These are phyloP conservation scores for Parnassius orleans DNA, from an alignment of 2,888 invertebrate species.

Conservation along the genomic window DNA sequence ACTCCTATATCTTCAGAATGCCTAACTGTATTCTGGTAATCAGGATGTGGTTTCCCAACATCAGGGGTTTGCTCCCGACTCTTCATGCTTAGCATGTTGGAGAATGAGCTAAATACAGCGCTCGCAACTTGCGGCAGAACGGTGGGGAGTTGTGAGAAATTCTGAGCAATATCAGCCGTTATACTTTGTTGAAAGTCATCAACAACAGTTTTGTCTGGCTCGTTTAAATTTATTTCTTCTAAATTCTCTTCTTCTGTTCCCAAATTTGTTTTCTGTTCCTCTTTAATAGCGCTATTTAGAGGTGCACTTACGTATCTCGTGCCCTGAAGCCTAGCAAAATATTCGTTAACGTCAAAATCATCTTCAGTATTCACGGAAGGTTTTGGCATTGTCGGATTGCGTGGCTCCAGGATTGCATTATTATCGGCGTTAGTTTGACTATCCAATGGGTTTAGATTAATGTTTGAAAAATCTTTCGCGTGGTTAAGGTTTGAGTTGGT, in stretches of 20 bases:
- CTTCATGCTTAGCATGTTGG: conserved; percentile 72
- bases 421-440: conserved; percentile 34
- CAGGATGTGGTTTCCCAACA: conserved; percentile 35
- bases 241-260: conserved; percentile 64
- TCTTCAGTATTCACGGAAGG: conserved; percentile 56
- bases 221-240: conserved; percentile 68
- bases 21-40: conserved; percentile 37
- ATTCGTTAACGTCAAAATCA: conserved; percentile 75
- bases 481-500: conserved; percentile 36
- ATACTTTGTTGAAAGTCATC: conserved; percentile 57
- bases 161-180: conserved; percentile 75
- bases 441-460: conserved; percentile 32
- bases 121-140: conserved; percentile 82
- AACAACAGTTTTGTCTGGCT: conserved; percentile 44
- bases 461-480: conserved; percentile 23
- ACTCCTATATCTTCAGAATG: conserved; percentile 35
- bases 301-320: conserved; percentile 72
- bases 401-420: conserved; percentile 32
- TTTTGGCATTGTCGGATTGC: conserved; percentile 43
- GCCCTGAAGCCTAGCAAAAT: conserved; percentile 71
- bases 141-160: conserved; percentile 79
- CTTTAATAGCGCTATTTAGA: conserved; percentile 59
- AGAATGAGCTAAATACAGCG: conserved; percentile 83
- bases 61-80: conserved; percentile 63
- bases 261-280: conserved; percentile 72